These are phyloP conservation scores for Saxicola maurus DNA, from an alignment of 2,797 vertebrate genomes.

Conservation along the genomic window DNA sequence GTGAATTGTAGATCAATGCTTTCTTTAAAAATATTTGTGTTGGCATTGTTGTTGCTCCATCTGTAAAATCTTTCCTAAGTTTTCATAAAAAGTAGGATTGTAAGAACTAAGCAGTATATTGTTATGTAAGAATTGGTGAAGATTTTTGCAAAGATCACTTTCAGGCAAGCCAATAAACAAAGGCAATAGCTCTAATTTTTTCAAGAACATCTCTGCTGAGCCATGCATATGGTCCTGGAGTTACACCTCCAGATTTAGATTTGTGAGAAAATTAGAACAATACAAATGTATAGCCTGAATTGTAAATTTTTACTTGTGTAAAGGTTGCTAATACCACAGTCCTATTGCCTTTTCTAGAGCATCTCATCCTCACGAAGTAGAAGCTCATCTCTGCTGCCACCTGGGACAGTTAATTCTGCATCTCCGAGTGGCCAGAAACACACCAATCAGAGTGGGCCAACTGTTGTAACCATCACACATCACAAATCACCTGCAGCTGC, in stretches of 20 bases:
- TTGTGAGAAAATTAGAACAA: background rate
- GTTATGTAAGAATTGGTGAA: background rate
- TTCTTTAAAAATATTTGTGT: background rate
- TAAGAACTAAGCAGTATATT: background rate
- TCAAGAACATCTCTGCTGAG: background rate
- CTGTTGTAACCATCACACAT: conserved; percentile 91
- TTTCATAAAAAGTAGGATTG: background rate
- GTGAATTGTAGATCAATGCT: background rate
- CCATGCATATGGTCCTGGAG: background rate
- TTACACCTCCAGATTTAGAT: background rate
- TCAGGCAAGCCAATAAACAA: background rate
- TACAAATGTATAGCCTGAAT: background rate
- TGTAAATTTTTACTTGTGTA: background rate
- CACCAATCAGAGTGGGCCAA: conserved; percentile 71
- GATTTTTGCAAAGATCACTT: background rate
- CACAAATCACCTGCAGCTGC: conserved; percentile 94
- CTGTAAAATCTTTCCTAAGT: background rate
- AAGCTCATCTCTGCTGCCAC: conserved; percentile 88
- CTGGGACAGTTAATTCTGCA: conserved; percentile 81
- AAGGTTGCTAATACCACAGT: conserved; percentile 25
- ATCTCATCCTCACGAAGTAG: conserved; percentile 82
- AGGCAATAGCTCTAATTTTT: background rate
- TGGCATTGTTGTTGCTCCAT: background rate
- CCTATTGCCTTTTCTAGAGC: conserved; percentile 74
- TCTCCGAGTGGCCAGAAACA: conserved; percentile 86